Base-by-base conservation (phyloP, 2,797 vertebrate species). In the Etheostoma nigrum region DNA sequence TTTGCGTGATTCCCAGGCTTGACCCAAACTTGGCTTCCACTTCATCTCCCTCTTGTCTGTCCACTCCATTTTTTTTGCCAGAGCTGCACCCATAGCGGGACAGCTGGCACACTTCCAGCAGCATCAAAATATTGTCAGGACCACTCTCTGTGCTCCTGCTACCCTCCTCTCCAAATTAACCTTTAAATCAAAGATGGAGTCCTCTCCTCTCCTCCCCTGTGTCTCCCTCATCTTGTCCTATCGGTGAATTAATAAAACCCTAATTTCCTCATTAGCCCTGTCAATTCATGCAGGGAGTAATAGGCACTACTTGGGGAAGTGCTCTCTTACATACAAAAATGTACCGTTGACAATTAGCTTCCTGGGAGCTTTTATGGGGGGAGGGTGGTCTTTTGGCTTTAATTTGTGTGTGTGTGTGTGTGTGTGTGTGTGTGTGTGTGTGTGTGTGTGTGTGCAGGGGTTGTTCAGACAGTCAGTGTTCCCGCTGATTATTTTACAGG, bases 231-330 rank as follows among this genome's bases (percentile, higher is more conserved):
- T 88, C 76, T 83, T 85, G 83, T 92, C 88, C 90, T 91, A 82
- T 80, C 90, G 92, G 89, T 86, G 86, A 93, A 93, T 93, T 93
- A 94, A 93, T 94, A 91, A 91, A 92, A 90, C 74, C 87, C 86
- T 95, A 86, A 94, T 94, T 94, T 93, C 87, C 92, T 93, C 90
- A 91, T 94, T 94, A 94, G 91, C 87, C 82, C 80, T 89, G 86
- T 94, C 89, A 92, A 86, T 90, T 93, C 88, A 90, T 87, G 91
- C 86, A 86, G 87, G 76, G 86, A 90, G 82, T 92, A 91, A 91
- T 86, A 86, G 89, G 82, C 76, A 68, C 68, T 86, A 86, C 79
- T 90, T 77, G 81, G 86, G 87, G 82, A 88, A 88, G 83, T 86
- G 86, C 75, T 82, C 83, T 81, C 81, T 66, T 81, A 86, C 88